Evolutionary conservation across 2,888 invertebrate species (phyloP), one percentile per base, ranked within the genome.

Genomic region (Fragum whitleyi): DNA sequence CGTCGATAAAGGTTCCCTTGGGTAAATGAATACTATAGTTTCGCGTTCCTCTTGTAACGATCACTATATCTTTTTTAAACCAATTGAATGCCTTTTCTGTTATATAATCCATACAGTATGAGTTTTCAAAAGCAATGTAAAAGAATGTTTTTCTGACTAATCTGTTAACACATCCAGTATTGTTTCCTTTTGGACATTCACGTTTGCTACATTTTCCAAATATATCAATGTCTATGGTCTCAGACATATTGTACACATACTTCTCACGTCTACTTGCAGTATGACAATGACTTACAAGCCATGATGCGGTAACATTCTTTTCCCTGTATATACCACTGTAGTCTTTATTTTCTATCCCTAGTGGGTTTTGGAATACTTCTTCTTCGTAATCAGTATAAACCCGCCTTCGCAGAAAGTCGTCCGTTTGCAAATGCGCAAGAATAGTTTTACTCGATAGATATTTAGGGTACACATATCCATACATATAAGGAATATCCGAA

Each of bases 101-200:
- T n/a, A 86, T 67, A 42, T 86, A 86, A 61, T 86, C 86, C 53
- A 28, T 59, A 55, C 86, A 86, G 6, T 85, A 19, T 2, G 85
- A 79, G 57, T 86, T 86, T 55, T 86, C 86, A 69, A 86, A 86
- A n/a, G 86, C 81, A 16, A 86, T 53, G 72, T 86, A 86, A 67
- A 86, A 86, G 19, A 77, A 81, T 47, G 82, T 84, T 2, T 74
- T 61, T n/a, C 57, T 65, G 7, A 29, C 23, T 3, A 73, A 5
- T n/a, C 3, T 62, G 9, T 47, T 21, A 14, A 74, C 59, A 59
- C 85, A 85, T 7, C 62, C 39, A 16, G 29, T 55, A 42, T 75
- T 72, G 1, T 77, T 53, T 16, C 62, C 14, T 57, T 80, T 81
- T 6, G 77, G 70, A 29, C 81, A 83, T 55, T 75, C 71, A 0